Conservation (phyloP, 2,888 invertebrate species). For the Microctonus brassicae region DNA sequence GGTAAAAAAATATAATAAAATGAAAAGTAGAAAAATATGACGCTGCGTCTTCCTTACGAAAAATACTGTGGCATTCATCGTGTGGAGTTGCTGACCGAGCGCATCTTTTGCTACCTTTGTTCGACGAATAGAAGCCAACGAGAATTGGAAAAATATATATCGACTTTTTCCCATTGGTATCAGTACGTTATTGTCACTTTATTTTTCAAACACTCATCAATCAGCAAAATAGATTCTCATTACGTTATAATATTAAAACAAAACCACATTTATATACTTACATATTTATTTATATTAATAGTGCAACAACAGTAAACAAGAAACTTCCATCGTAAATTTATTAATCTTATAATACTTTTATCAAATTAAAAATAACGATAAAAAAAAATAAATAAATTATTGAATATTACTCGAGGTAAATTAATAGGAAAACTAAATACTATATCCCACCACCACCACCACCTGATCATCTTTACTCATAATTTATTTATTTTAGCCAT, state of each 20-base stretch:
- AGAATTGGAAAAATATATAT: conserved; percentile 15
- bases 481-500: background rate
- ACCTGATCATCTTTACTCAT: background rate
- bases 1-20: background rate
- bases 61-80: conserved; percentile 15
- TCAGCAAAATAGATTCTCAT: background rate
- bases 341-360: background rate
- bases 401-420: background rate
- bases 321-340: background rate
- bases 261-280: too few relatives aligned
- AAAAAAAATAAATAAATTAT: background rate
- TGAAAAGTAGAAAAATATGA: conserved; percentile 7
- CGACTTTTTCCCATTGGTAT: background rate
- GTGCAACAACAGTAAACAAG: background rate
- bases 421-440: background rate
- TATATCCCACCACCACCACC: too few relatives aligned
- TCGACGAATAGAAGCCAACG: background rate
- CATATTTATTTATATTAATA: background rate
- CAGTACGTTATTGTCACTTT: background rate
- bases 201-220: background rate
- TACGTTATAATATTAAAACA: background rate
- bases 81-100: conserved; percentile 25
- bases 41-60: conserved; percentile 20
- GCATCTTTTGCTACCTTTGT: conserved; percentile 26
- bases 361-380: background rate